These are phyloP conservation scores for Erythrocercus mccallii DNA, from an alignment of 2,113 vertebrate genomes.

Conservation along the genomic window DNA sequence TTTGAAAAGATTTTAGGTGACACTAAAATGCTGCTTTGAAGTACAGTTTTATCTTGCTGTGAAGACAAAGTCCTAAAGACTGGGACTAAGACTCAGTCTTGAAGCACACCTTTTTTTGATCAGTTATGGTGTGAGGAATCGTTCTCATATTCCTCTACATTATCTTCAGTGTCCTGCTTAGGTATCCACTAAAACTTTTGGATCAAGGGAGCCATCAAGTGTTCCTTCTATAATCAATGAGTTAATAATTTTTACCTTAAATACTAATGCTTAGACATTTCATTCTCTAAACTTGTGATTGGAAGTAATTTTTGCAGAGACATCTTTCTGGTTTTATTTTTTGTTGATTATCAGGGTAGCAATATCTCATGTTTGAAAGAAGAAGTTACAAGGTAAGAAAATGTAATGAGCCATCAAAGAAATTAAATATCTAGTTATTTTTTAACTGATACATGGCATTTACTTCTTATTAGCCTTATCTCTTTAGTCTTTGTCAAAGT, in stretches of 20 bases:
- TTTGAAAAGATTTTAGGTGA: background rate
- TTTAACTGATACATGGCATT: background rate
- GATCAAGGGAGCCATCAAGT: background rate
- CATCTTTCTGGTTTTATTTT: background rate
- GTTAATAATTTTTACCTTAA: background rate
- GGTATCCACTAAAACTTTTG: background rate
- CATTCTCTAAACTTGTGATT: background rate
- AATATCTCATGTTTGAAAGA: background rate
- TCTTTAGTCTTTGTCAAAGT: background rate
- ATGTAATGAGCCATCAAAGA: background rate
- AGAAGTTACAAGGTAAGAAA: background rate
- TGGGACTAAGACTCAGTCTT: background rate
- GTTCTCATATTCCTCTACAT: background rate
- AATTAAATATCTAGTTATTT: background rate
- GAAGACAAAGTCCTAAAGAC: background rate
- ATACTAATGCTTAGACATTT: background rate
- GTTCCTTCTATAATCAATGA: background rate
- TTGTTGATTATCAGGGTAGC: background rate
- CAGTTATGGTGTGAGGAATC: background rate
- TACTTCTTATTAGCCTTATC: background rate
- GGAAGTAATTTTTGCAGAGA: background rate
- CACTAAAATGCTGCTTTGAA: background rate
- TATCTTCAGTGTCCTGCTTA: background rate
- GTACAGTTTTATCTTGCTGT: background rate
- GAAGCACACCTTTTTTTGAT: background rate